Evolutionary conservation across 2,113 vertebrate genomes (phyloP), one percentile per base, ranked within the genome.

Genomic region (Dasypus novemcinctus): DNA sequence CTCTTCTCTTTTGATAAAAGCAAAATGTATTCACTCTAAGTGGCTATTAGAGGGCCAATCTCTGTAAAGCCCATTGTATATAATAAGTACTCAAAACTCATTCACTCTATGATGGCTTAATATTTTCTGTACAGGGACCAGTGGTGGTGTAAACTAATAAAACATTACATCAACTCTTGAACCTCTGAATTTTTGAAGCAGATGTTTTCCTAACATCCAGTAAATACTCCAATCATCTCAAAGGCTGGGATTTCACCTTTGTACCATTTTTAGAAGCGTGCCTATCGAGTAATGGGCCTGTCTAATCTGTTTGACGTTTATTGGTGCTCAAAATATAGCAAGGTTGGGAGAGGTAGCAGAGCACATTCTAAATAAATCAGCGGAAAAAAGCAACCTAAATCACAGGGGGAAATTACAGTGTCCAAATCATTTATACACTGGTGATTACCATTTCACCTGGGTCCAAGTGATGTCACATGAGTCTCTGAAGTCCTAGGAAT

Each of bases 191-290:
- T 96, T 96, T 93, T 78, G 94, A 97, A 95, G 97, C 95, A 97
- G 94, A 97, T 97, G 97, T 97, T 97, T 97, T 95, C 46, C 75
- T 95, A 97, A 97, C 96, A 91, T 96, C 72, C 79, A 94, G 93
- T 96, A 98, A 97, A 97, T 95, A 97, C 94, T 95, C 96, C 96
- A 97, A 85, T 97, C 95, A 96, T 96, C 97, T 97, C 91, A 94
- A 97, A 96, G 87, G 93, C 96, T 93, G 82, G 66, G 69, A 92
- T 95, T 96, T 97, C 97, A 97, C 97, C 97, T 98, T 95, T 96
- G 93, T 84, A 81, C 87, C 38, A 29, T 87, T 97, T 97, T 97
- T 93, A 97, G 95, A 95, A 95, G 95, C 93, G 89, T 79, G 89
- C 69, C 90, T 86, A 87, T 86, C 97, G 97, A 98, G 94, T 97